A percentile compares a stretch with the other conserved stretches of the same genome.
These are phyloP conservation scores for Morbakka virulenta DNA, from an alignment of 30 jellyfish, hydroid and myxozoan species.

Conservation along the genomic window DNA sequence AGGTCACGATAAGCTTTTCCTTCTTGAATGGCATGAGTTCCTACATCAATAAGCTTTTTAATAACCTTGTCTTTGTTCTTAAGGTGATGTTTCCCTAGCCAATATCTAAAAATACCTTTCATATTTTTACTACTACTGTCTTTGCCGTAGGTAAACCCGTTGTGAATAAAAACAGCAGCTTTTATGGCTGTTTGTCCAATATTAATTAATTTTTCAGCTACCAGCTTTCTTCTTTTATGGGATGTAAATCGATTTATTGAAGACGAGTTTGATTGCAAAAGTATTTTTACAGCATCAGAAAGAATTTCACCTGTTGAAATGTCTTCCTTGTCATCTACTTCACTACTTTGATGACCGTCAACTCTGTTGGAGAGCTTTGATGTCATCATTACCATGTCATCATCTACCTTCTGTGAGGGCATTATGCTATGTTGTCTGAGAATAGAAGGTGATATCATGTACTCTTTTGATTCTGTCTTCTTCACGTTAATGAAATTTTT, in stretches of 20 bases:
- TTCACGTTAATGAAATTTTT: too few species aligned
- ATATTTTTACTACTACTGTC: conserved; percentile 16
- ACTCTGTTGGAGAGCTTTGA: too few species aligned
- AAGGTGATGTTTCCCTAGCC: background rate
- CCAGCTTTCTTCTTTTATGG: conserved; percentile 15
- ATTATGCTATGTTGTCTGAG: too few species aligned
- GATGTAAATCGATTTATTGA: background rate
- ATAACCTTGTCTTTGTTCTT: background rate
- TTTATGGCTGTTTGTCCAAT: conserved; percentile 63
- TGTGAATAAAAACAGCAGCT: background rate
- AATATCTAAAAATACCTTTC: background rate
- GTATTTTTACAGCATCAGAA: background rate
- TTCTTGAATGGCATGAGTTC: background rate
- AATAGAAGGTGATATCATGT: too few species aligned
- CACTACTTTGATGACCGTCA: too few species aligned
- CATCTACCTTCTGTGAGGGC: too few species aligned
- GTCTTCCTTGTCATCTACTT: too few species aligned
- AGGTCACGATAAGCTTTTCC: background rate
- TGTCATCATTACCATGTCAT: too few species aligned
- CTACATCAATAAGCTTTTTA: background rate
- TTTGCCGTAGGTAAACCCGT: background rate
- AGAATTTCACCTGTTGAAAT: too few species aligned
- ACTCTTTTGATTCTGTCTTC: too few species aligned
- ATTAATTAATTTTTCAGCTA: conserved; percentile 21
- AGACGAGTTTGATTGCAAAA: background rate